phyloP scores from a whole-genome alignment of 2,797 vertebrate species.

The Chromis chromis region DNA sequence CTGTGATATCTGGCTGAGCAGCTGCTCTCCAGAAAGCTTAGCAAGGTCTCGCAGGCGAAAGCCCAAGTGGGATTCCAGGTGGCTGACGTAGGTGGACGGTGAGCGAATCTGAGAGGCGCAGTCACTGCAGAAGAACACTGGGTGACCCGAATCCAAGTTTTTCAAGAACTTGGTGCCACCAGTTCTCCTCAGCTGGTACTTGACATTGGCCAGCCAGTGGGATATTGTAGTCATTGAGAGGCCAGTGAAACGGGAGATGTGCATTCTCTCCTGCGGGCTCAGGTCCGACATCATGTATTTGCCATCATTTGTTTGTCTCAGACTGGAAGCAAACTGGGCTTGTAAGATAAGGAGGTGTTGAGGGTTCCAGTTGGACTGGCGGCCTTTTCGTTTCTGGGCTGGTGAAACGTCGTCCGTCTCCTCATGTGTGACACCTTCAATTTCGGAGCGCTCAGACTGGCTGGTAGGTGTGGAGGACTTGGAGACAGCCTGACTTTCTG shows the following conservation, averaged over 20 bases:
- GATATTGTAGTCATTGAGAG: slow-evolving; percentile 99
- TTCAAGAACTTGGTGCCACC: slow-evolving; percentile 99
- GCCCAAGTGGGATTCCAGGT: slow-evolving; percentile 98
- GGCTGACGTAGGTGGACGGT: slow-evolving; percentile 97
- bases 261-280: slow-evolving; percentile 99
- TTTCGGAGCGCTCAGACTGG: slow-evolving; percentile 95
- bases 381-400: slow-evolving; percentile 98
- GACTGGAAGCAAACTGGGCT: slow-evolving; percentile 98
- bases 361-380: slow-evolving; percentile 99
- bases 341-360: slow-evolving; percentile 98
- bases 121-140: slow-evolving; percentile 99
- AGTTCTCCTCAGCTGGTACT: slow-evolving; percentile 99
- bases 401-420: slow-evolving; percentile 95
- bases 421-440: slow-evolving; percentile 93
- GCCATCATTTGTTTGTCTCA: slow-evolving; percentile 95
- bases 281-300: slow-evolving; percentile 99
- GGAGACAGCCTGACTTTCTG: slow-evolving; percentile 93
- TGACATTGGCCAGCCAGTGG: slow-evolving; percentile 99
- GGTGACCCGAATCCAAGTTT: slow-evolving; percentile 98
- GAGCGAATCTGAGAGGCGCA: slow-evolving; percentile 99
- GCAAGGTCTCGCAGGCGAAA: slow-evolving; percentile 97
- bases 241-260: slow-evolving; percentile 98
- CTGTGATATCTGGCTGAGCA: slow-evolving; percentile 92
- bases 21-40: slow-evolving; percentile 95
- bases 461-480: slow-evolving; percentile 98